Conservation (phyloP, 2,888 invertebrate genomes). For the Harpalus rubripes region DNA sequence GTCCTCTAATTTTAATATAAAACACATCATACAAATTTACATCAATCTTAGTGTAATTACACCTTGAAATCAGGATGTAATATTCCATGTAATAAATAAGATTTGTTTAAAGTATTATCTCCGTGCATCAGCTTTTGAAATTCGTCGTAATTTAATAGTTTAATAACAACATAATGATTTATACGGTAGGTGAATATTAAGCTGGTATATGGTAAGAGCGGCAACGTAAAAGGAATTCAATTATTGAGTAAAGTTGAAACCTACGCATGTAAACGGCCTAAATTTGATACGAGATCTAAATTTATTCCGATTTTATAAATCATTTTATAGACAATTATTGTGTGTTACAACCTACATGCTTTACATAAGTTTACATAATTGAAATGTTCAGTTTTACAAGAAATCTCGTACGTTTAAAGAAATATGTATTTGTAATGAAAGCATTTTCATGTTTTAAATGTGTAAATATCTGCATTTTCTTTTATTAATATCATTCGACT, state of each 20-base stretch:
- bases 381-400: conserved; percentile 5
- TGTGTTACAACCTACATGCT: conserved; percentile 13
- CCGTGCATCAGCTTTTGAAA: conserved; percentile 43
- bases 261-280: conserved; percentile 45
- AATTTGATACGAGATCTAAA: conserved; percentile 26
- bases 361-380: conserved; percentile 20
- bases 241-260: conserved; percentile 48
- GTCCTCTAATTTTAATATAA: conserved; percentile 47
- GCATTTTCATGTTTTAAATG: too few species aligned
- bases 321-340: conserved; percentile 34
- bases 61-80: conserved; percentile 28
- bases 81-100: conserved; percentile 50
- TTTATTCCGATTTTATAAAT: conserved; percentile 34
- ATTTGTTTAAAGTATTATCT: conserved; percentile 56
- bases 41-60: conserved; percentile 40
- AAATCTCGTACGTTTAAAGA: too few species aligned
- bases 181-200: conserved; percentile 60
- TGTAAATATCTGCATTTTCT: too few species aligned
- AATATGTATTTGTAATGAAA: too few species aligned
- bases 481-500: too few species aligned
- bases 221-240: conserved; percentile 60
- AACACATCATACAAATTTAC: conserved; percentile 52
- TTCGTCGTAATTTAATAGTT: conserved; percentile 61
- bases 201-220: conserved; percentile 10
- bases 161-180: conserved; percentile 65